phyloP scores from a whole-genome alignment of 2,797 vertebrate species.

The Glossophaga mutica region DNA sequence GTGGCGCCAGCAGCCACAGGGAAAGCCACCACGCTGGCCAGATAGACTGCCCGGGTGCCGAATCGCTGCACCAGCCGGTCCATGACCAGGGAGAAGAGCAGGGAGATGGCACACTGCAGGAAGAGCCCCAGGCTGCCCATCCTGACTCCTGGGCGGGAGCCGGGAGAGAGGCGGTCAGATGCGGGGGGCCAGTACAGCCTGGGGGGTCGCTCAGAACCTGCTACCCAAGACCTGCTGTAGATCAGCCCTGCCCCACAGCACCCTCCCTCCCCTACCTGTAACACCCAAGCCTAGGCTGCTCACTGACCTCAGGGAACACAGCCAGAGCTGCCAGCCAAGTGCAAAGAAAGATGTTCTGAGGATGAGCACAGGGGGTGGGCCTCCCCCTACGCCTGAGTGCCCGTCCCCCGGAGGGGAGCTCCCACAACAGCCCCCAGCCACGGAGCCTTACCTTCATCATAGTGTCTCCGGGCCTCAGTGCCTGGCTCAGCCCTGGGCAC shows the following conservation, averaged over 20 bases:
- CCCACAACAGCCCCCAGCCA: not conserved
- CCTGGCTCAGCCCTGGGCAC: slow-evolving; percentile 86
- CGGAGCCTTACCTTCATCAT: slow-evolving; percentile 86
- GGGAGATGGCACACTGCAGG: slow-evolving; percentile 88
- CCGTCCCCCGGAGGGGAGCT: too few species aligned
- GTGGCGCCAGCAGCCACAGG: slow-evolving; percentile 84
- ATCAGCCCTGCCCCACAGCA: not conserved
- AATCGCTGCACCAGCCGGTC: slow-evolving; percentile 86
- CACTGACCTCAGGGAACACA: not conserved
- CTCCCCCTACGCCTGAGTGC: rapidly evolving
- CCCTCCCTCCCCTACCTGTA: not conserved
- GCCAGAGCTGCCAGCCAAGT: not conserved
- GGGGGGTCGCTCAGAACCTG: not conserved
- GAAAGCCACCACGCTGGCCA: slow-evolving; percentile 87
- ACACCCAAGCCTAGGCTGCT: not conserved
- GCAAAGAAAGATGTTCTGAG: not conserved
- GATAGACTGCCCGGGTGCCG: slow-evolving; percentile 84
- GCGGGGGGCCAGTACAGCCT: not conserved
- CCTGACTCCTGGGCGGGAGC: slow-evolving; percentile 83
- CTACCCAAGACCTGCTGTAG: too few species aligned
- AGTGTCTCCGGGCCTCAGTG: slow-evolving; percentile 83
- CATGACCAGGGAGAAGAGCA: slow-evolving; percentile 88
- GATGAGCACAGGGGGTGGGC: too few species aligned
- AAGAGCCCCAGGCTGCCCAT: slow-evolving; percentile 92
- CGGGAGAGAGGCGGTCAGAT: not conserved